Conservation (phyloP, 1,140 invertebrate species). For the Drosophila auraria region DNA sequence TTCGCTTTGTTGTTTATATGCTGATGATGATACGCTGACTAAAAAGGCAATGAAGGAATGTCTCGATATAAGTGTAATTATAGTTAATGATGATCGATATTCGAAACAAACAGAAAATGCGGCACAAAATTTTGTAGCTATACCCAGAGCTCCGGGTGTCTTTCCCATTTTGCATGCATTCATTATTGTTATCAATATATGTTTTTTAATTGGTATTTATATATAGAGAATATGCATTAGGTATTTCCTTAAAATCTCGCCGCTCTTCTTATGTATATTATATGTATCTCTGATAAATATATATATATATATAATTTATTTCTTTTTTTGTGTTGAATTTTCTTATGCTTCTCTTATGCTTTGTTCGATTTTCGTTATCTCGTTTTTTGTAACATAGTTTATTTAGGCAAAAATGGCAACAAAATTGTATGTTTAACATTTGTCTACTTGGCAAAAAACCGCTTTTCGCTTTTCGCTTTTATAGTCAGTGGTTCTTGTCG, state of each 20-base stretch:
- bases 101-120: constrained; percentile 48
- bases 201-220: constrained; percentile 27
- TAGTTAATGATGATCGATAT: constrained; percentile 46
- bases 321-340: constrained; percentile 53
- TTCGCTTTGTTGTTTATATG: constrained; percentile 46
- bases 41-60: constrained; percentile 75
- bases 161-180: constrained; percentile 33
- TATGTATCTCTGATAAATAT: constrained; percentile 79
- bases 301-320: constrained; percentile 66
- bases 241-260: constrained; percentile 65
- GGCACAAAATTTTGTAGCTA: constrained; percentile 51
- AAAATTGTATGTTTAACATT: constrained; percentile 85
- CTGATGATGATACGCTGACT: constrained; percentile 67
- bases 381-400: constrained; percentile 83
- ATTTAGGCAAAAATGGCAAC: constrained; percentile 85
- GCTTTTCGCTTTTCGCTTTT: constrained; percentile 32
- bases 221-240: constrained; percentile 63
- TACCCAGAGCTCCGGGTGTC: constrained; percentile 44
- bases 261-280: constrained; percentile 44
- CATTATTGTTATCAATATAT: constrained; percentile 35
- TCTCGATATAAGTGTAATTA: constrained; percentile 39
- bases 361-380: constrained; percentile 51
- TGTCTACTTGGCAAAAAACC: constrained; percentile 74
- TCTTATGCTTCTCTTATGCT: constrained; percentile 31
- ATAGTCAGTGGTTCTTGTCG: constrained; percentile 68